phyloP scores from a whole-genome alignment of 1,140 invertebrate genomes.

The Neodiprion pinetum region DNA sequence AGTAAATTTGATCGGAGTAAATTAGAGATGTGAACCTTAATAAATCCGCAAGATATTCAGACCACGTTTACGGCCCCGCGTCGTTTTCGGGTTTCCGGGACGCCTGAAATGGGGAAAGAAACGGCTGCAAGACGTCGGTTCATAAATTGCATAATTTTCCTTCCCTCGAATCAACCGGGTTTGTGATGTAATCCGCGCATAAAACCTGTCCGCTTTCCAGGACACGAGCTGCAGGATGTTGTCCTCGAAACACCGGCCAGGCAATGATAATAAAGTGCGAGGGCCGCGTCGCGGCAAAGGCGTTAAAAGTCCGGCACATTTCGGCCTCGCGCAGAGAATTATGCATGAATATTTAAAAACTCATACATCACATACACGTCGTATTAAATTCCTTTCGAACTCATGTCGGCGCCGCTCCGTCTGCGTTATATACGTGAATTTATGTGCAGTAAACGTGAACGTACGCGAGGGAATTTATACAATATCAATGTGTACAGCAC shows the following conservation, averaged over 20 bases:
- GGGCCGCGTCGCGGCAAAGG: not conserved
- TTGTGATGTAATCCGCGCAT: not conserved
- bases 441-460: too few relatives aligned
- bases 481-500: too few relatives aligned
- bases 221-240: not conserved
- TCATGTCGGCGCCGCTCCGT: too few relatives aligned
- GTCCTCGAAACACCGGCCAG: not conserved
- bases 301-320: too few relatives aligned
- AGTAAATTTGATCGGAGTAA: not conserved
- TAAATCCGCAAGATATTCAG: not conserved
- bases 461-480: too few relatives aligned
- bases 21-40: not conserved
- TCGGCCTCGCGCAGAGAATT: not conserved
- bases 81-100: not conserved
- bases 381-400: not conserved
- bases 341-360: not conserved
- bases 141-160: not conserved
- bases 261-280: not conserved
- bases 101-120: not conserved
- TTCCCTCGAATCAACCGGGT: not conserved
- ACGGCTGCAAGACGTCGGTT: not conserved
- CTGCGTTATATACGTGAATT: too few relatives aligned
- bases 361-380: not conserved
- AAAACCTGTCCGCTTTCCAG: not conserved
- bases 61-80: not conserved